Percentiles rank a stretch among this genome's conserved stretches.
These are phyloP conservation scores for Acrobeloides nanus DNA, from an alignment of 2,888 invertebrate genomes.

Conservation along the genomic window DNA sequence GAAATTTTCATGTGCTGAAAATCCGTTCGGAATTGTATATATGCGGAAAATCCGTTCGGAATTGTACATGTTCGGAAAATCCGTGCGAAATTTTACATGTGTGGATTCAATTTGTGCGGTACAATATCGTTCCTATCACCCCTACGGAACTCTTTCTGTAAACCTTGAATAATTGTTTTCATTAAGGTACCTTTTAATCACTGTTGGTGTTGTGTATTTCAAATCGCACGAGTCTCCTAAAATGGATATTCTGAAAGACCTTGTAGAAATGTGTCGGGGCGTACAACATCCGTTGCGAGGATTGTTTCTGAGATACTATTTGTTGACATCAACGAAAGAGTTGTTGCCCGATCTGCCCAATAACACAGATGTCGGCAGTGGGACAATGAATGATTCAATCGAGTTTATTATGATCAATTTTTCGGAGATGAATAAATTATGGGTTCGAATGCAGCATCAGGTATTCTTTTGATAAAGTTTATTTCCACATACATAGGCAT, in stretches of 20 bases:
- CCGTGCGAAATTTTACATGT: too few relatives aligned
- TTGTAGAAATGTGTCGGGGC: conserved; percentile 93
- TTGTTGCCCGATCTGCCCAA: conserved; percentile 72
- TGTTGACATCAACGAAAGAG: conserved; percentile 91
- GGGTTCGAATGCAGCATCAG: conserved; percentile 99
- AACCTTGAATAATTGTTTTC: too few relatives aligned
- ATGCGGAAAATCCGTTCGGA: too few relatives aligned
- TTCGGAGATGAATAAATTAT: conserved; percentile 99
- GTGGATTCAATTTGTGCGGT: too few relatives aligned
- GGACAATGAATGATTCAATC: conserved; percentile 79
- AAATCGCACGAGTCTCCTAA: conserved; percentile 83
- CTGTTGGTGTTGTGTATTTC: conserved; percentile 95
- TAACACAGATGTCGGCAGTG: conserved; percentile 32
- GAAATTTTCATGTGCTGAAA: too few relatives aligned
- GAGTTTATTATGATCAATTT: conserved; percentile 98
- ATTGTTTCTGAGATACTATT: conserved; percentile 72
- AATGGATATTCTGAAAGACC: conserved; percentile 83
- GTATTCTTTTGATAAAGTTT: too few relatives aligned
- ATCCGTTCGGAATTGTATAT: too few relatives aligned
- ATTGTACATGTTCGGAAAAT: too few relatives aligned
- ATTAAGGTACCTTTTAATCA: conserved; percentile 83
- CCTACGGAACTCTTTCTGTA: too few relatives aligned
- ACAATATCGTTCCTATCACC: too few relatives aligned
- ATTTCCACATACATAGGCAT: too few relatives aligned
- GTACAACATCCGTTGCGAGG: conserved; percentile 63